Evolutionary conservation across 2,113 vertebrate genomes (phyloP).

Genomic region (Hypomesus transpacificus): DNA sequence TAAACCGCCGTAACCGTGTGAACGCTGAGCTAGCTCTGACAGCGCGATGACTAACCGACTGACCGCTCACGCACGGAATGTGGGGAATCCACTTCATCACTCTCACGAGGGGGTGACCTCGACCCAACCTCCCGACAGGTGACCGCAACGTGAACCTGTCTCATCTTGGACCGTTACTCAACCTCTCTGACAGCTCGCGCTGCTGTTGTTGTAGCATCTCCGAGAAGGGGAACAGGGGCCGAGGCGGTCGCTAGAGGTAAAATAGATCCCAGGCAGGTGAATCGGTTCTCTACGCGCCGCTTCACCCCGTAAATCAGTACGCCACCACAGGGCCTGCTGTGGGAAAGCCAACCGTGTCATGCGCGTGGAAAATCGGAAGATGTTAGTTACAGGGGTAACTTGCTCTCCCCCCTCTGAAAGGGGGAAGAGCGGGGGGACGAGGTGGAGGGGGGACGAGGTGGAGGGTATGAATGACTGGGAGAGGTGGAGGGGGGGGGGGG

Average conservation of each 20-base stretch:
- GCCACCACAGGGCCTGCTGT: neutral
- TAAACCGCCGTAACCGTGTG: constrained; percentile 49
- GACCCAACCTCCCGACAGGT: constrained; percentile 46
- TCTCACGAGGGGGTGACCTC: constrained; percentile 46
- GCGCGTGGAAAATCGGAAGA: no score
- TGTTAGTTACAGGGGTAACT: no score
- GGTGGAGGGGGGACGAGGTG: no score
- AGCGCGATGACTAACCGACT: constrained; percentile 36
- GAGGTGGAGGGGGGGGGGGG: no score
- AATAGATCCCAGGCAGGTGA: neutral
- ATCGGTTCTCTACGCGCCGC: neutral
- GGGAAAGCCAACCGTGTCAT: no score
- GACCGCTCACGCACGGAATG: constrained; percentile 36
- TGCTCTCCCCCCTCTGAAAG: no score
- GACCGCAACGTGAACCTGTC: constrained; percentile 26
- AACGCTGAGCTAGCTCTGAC: constrained; percentile 42
- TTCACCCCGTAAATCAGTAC: constrained; percentile 35
- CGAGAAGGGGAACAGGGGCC: no score
- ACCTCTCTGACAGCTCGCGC: constrained; percentile 8
- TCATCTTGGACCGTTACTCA: constrained; percentile 8
- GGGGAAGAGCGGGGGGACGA: no score
- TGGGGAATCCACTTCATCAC: constrained; percentile 58
- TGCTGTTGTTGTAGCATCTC: neutral
- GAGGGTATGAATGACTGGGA: no score
- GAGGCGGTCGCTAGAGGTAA: neutral